These are phyloP conservation scores for Agelastica alni DNA, from an alignment of 2,888 invertebrate genomes.

Conservation along the genomic window DNA sequence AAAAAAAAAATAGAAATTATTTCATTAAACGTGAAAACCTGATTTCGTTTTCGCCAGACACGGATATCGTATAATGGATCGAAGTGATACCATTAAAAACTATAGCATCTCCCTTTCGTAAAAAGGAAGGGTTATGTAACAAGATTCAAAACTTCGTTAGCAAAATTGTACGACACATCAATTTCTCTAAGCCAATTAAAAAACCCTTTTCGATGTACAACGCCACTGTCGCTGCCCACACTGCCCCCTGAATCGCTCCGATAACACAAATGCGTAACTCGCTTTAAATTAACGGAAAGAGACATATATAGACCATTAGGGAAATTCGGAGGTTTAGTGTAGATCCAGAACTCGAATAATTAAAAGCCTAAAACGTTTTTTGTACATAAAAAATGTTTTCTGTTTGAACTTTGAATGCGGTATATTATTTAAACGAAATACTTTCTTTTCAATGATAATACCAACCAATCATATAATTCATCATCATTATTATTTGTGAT, in stretches of 20 bases:
- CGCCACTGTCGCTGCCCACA: constrained; percentile 15
- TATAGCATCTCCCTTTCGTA: constrained; percentile 11
- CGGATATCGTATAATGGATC: not conserved
- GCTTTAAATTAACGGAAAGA: constrained; percentile 10
- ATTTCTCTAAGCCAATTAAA: constrained; percentile 22
- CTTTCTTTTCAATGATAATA: too few species aligned
- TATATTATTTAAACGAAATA: too few species aligned
- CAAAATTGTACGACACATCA: constrained; percentile 18
- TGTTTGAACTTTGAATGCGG: too few species aligned
- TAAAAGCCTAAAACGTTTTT: too few species aligned
- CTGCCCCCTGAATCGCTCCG: constrained; percentile 6
- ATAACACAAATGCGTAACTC: constrained; percentile 3
- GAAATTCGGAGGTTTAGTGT: not conserved
- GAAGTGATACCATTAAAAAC: constrained; percentile 14
- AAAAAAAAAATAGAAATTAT: too few species aligned
- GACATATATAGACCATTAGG: constrained; percentile 11
- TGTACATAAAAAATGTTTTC: too few species aligned
- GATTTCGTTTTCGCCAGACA: too few species aligned
- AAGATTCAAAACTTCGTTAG: constrained; percentile 21
- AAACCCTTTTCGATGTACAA: constrained; percentile 15
- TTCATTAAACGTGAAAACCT: too few species aligned
- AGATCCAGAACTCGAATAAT: too few species aligned
- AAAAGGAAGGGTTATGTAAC: constrained; percentile 13
- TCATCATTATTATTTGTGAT: too few species aligned
- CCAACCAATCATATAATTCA: too few species aligned